These are phyloP conservation scores for Xiphophorus couchianus DNA, from an alignment of 2,113 vertebrate species.

Conservation along the genomic window DNA sequence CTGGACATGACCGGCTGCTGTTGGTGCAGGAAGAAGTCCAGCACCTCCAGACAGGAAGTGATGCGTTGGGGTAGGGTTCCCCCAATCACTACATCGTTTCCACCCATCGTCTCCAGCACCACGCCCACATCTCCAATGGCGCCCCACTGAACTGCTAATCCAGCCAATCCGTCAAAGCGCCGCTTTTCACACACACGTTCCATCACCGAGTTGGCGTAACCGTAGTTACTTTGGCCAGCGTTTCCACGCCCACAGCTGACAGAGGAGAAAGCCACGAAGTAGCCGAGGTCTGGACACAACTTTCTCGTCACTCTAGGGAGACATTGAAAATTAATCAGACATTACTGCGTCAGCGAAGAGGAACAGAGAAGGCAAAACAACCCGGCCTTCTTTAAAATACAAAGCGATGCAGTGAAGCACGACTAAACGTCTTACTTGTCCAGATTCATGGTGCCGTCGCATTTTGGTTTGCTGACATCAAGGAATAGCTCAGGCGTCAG, in stretches of 20 bases:
- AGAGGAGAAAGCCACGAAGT: constrained; percentile 96
- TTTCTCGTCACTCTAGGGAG: constrained; percentile 83
- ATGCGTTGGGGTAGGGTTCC: constrained; percentile 93
- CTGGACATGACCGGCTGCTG: constrained; percentile 88
- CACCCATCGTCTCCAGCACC: constrained; percentile 86
- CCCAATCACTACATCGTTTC: constrained; percentile 83
- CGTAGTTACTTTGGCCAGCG: constrained; percentile 93
- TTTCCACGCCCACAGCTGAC: constrained; percentile 96
- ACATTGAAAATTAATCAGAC: background rate
- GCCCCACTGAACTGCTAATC: constrained; percentile 94
- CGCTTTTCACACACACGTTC: constrained; percentile 95
- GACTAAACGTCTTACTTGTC: constrained; percentile 81
- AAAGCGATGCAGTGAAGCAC: background rate
- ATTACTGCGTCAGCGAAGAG: background rate
- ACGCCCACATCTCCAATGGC: constrained; percentile 95
- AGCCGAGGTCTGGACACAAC: constrained; percentile 87
- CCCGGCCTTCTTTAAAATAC: too few species aligned
- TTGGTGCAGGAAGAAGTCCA: constrained; percentile 90
- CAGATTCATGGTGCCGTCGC: constrained; percentile 87
- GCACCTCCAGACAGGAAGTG: constrained; percentile 90
- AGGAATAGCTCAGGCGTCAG: constrained; percentile 86
- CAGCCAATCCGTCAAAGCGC: constrained; percentile 84
- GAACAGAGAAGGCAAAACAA: background rate
- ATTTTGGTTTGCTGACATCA: constrained; percentile 92
- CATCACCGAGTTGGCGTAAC: constrained; percentile 97